A percentile compares a stretch with the other conserved stretches of the same genome.
These are phyloP conservation scores for Diorhabda sublineata DNA, from an alignment of 1,140 invertebrate species.

Conservation along the genomic window DNA sequence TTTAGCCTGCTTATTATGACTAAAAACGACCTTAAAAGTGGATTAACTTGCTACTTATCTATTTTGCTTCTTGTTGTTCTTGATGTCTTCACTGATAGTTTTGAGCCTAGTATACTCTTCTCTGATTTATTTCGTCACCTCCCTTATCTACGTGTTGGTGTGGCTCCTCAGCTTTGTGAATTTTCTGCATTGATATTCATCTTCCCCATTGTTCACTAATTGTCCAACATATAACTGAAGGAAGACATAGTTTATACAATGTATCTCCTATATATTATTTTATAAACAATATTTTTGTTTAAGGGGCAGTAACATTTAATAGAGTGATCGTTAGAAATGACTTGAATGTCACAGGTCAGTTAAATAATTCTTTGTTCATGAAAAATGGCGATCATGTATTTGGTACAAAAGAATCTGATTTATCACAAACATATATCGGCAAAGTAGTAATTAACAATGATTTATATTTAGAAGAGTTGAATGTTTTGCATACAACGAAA, in stretches of 20 bases:
- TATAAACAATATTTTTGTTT: constrained; percentile 10
- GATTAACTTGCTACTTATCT: too few species aligned
- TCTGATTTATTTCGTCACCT: too few species aligned
- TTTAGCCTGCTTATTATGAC: too few species aligned
- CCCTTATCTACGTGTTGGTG: too few species aligned
- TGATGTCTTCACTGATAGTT: too few species aligned
- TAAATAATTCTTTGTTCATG: constrained; percentile 22
- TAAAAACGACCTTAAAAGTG: too few species aligned
- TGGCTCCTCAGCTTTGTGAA: too few species aligned
- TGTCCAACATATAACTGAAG: background rate
- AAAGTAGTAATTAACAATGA: constrained; percentile 36
- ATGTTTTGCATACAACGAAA: constrained; percentile 20
- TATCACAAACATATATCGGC: constrained; percentile 35
- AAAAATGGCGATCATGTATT: constrained; percentile 25
- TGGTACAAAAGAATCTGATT: constrained; percentile 34
- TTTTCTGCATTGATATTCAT: too few species aligned
- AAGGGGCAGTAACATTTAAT: constrained; percentile 33
- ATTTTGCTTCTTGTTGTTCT: too few species aligned
- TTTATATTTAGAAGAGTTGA: constrained; percentile 31
- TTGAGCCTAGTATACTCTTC: too few species aligned
- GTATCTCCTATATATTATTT: background rate
- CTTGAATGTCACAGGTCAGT: constrained; percentile 26
- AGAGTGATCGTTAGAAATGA: constrained; percentile 29
- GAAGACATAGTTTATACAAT: background rate
- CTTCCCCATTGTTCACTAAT: too few species aligned